These are phyloP conservation scores for Drosophila niveifrons DNA, from an alignment of 2,888 invertebrate genomes.

Conservation along the genomic window DNA sequence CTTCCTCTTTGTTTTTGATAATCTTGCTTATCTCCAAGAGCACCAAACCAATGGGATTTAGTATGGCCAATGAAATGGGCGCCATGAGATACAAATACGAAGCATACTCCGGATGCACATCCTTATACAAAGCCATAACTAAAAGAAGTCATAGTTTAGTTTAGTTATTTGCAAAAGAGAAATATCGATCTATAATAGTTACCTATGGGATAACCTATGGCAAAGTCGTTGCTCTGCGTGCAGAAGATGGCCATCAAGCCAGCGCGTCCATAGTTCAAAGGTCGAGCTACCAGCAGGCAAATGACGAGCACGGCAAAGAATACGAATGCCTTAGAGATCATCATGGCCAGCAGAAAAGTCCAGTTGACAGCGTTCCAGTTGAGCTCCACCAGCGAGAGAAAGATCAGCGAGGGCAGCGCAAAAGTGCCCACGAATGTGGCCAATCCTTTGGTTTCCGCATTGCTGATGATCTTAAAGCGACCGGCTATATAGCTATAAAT, in stretches of 20 bases:
- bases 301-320: conserved; percentile 92
- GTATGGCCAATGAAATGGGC: conserved; percentile 95
- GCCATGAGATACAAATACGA: conserved; percentile 96
- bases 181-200: too few relatives aligned
- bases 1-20: conserved; percentile 82
- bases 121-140: conserved; percentile 94
- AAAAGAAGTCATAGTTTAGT: neutral
- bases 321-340: conserved; percentile 93
- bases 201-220: conserved; percentile 97
- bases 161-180: too few relatives aligned
- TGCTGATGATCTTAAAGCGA: conserved; percentile 92
- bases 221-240: conserved; percentile 99
- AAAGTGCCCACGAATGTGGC: conserved; percentile 97
- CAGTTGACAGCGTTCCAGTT: conserved; percentile 95
- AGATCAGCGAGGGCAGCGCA: conserved; percentile 96
- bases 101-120: conserved; percentile 95
- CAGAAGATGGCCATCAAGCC: conserved; percentile 97
- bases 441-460: conserved; percentile 94
- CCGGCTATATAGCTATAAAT: conserved; percentile 92
- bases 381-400: conserved; percentile 94
- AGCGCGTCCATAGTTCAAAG: conserved; percentile 92
- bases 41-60: conserved; percentile 96
- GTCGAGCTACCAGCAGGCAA: conserved; percentile 92
- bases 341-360: conserved; percentile 94
- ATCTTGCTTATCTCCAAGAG: conserved; percentile 92